phyloP scores from a whole-genome alignment of 1,140 invertebrate genomes.

The Nephila pilipes region DNA sequence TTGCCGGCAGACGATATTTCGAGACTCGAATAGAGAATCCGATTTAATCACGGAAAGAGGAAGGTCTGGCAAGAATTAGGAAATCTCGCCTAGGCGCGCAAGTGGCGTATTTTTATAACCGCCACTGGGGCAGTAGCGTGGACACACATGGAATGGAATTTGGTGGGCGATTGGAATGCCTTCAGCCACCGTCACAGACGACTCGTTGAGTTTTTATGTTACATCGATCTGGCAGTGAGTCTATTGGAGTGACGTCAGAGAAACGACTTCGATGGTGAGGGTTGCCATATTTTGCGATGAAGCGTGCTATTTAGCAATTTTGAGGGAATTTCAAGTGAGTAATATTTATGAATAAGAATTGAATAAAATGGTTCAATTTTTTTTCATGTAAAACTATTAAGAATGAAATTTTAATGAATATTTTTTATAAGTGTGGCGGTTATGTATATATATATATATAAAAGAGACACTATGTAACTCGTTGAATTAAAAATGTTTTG shows the following conservation, averaged over 20 bases:
- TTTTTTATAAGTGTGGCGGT: too few relatives aligned
- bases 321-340: too few relatives aligned
- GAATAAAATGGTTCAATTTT: too few relatives aligned
- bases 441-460: too few relatives aligned
- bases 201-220: conserved; percentile 53
- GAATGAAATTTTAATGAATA: too few relatives aligned
- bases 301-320: neutral
- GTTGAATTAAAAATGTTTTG: too few relatives aligned
- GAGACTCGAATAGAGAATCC: conserved; percentile 8
- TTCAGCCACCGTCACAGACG: conserved; percentile 43
- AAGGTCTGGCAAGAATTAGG: neutral
- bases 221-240: conserved; percentile 56
- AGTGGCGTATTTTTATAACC: conserved; percentile 26
- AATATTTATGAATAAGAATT: too few relatives aligned
- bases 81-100: neutral
- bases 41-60: conserved; percentile 26
- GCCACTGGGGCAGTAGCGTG: conserved; percentile 60
- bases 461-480: too few relatives aligned
- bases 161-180: conserved; percentile 54
- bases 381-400: too few relatives aligned
- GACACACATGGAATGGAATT: conserved; percentile 27
- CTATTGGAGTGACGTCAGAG: conserved; percentile 29
- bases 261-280: neutral
- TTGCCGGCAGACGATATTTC: neutral
- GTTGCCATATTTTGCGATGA: neutral